Base-by-base conservation (phyloP, 2,797 vertebrate genomes). In the Ceyx erithaca region DNA sequence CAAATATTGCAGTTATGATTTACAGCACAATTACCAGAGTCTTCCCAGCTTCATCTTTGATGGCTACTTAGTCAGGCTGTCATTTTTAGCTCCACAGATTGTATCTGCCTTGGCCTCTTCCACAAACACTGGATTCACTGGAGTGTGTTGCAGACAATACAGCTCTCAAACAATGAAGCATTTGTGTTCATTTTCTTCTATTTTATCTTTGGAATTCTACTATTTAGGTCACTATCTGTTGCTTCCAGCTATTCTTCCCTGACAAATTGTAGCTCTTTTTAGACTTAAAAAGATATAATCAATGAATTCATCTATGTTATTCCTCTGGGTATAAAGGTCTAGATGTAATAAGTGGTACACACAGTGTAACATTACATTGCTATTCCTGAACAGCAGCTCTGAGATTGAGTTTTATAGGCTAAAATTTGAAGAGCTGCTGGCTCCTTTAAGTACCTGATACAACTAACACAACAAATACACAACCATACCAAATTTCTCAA, bases 191-290 rank as follows among this genome's bases (percentile, higher is more conserved):
- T 90, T 95, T 94, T 87, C 90, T 94, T 93, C 81, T 48, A 57
- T 89, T 95, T 90, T 84, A 84, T 92, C 87, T 96, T 91, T 83
- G 85, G 66, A 94, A 92, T 96, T 93, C 91, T 85, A 85, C 93
- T 95, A 92, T 96, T 96, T 96, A 94, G 94, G 94, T 96, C 92
- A 91, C 87, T 96, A 93, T 94, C 93, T 94, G 70, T 88, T 94
- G 94, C 90, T 96, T 81, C 90, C 87, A 96, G 87, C 80, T 85
- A 92, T 93, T 92, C 86, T 89, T 91, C 59, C 76, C 73, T 87
- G 85, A 95, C 90, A 96, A 91, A 91, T 69, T 83, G 93, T 88
- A 90, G 84, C 79, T 93, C 81, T 92, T 95, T 94, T 90, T 85
- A 89, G 93, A 70, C 76, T 91, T 92, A 94, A 85, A 92, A 94